These are phyloP conservation scores for Phalangium opilio DNA, from an alignment of 2,888 invertebrate species.

Conservation along the genomic window DNA sequence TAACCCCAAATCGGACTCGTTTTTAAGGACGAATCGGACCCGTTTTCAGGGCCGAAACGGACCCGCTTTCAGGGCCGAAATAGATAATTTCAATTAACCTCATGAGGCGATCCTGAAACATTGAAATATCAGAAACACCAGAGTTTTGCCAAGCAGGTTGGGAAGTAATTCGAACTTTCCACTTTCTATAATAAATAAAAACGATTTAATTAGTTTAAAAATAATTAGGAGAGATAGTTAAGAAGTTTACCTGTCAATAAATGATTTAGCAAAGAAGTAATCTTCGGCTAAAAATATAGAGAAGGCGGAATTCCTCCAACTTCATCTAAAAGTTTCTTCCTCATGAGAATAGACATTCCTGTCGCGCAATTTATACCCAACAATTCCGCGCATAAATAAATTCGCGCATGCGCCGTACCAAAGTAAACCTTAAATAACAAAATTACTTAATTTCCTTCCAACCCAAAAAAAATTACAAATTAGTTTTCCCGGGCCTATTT, in stretches of 20 bases:
- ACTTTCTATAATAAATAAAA: conserved; percentile 45
- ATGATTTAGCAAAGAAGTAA: conserved; percentile 85
- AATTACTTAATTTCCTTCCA: too few relatives aligned
- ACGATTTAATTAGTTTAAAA: neutral
- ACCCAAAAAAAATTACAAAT: too few relatives aligned
- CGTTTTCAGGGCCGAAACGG: too few relatives aligned
- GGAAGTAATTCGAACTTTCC: conserved; percentile 75
- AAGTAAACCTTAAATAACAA: conserved; percentile 93
- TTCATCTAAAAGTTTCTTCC: conserved; percentile 75
- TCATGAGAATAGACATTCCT: conserved; percentile 91
- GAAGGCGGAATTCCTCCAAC: conserved; percentile 79
- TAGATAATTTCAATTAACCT: too few relatives aligned
- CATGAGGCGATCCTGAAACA: conserved; percentile 59
- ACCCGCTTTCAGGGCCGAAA: too few relatives aligned
- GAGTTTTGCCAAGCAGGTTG: conserved; percentile 93
- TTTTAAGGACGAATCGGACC: too few relatives aligned
- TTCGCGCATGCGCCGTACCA: conserved; percentile 89
- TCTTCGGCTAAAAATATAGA: conserved; percentile 94
- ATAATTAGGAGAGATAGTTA: too few relatives aligned
- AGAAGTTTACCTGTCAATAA: conserved; percentile 44
- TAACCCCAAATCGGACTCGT: too few relatives aligned
- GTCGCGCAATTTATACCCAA: conserved; percentile 91
- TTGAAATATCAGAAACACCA: conserved; percentile 67
- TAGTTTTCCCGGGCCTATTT: too few relatives aligned
- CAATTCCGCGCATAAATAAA: conserved; percentile 83